Conservation (phyloP, 2,888 invertebrate species). For the Melolontha melolontha region DNA sequence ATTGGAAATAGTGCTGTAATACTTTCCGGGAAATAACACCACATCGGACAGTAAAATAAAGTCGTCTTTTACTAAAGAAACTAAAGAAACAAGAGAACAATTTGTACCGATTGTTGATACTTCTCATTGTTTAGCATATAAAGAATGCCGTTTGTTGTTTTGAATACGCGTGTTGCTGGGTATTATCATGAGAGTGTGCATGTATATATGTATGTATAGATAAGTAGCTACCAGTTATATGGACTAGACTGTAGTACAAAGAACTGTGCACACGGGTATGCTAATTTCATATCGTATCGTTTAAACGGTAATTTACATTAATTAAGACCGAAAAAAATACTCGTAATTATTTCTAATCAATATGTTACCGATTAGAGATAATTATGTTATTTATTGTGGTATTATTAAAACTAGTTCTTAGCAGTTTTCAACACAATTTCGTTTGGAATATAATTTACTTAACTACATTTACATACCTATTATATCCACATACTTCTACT, state of each 20-base stretch:
- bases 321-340: constrained; percentile 35
- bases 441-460: background rate
- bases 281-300: constrained; percentile 38
- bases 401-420: constrained; percentile 30
- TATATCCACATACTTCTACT: too few species aligned
- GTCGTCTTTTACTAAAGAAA: constrained; percentile 41
- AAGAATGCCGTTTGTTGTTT: constrained; percentile 43
- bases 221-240: too few species aligned
- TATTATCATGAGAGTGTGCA: too few species aligned
- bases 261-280: constrained; percentile 10
- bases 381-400: constrained; percentile 37
- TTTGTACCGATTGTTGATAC: constrained; percentile 51
- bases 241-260: too few species aligned
- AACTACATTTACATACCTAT: background rate
- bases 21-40: constrained; percentile 5
- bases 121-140: constrained; percentile 52
- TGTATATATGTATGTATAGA: too few species aligned
- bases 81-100: constrained; percentile 46
- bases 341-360: constrained; percentile 40
- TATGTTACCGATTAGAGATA: constrained; percentile 33
- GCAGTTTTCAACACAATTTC: constrained; percentile 10
- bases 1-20: constrained; percentile 1
- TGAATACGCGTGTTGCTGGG: constrained; percentile 12
- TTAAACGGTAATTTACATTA: constrained; percentile 38
- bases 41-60: constrained; percentile 41